Percentiles rank a stretch among this genome's conserved stretches.
phyloP scores from a whole-genome alignment of 92 coral and sea anemone species.

The Siderastrea siderea region DNA sequence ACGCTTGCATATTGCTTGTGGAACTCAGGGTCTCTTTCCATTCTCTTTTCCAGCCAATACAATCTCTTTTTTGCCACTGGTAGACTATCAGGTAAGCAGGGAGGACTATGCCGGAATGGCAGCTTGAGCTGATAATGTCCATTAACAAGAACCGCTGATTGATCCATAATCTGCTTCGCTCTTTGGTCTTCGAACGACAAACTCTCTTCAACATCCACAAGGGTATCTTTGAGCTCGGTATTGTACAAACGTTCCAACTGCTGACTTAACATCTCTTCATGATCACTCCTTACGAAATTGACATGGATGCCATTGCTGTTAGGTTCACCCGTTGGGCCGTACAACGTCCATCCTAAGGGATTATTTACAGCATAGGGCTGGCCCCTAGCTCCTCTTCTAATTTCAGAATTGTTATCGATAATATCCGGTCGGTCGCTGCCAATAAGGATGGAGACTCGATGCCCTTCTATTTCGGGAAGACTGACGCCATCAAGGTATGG shows the following conservation, averaged over 20 bases:
- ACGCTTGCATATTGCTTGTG: conserved; percentile 62
- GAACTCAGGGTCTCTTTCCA: conserved; percentile 65
- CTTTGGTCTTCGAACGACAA: conserved; percentile 56
- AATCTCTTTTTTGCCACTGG: conserved; percentile 70
- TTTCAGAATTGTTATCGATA: conserved; percentile 47
- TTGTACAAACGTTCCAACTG: conserved; percentile 60
- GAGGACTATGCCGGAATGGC: conserved; percentile 66
- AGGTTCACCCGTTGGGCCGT: conserved; percentile 64
- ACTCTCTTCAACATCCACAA: conserved; percentile 39
- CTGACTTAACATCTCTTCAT: conserved; percentile 27
- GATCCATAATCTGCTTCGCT: conserved; percentile 73
- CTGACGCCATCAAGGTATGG: conserved; percentile 53
- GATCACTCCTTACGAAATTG: conserved; percentile 33
- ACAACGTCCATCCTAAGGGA: conserved; percentile 75
- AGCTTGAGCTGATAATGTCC: conserved; percentile 82
- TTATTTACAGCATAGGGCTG: conserved; percentile 72
- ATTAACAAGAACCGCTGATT: conserved; percentile 66
- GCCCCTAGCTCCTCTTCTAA: conserved; percentile 51
- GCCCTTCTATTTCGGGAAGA: conserved; percentile 44
- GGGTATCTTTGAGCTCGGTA: conserved; percentile 52
- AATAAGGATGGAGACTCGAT: conserved; percentile 43
- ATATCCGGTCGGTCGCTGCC: conserved; percentile 67
- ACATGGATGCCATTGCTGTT: neutral
- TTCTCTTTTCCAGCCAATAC: conserved; percentile 59
- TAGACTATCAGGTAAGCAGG: conserved; percentile 71